phyloP scores from a whole-genome alignment of 2,113 vertebrate species.

The Orycteropus afer region DNA sequence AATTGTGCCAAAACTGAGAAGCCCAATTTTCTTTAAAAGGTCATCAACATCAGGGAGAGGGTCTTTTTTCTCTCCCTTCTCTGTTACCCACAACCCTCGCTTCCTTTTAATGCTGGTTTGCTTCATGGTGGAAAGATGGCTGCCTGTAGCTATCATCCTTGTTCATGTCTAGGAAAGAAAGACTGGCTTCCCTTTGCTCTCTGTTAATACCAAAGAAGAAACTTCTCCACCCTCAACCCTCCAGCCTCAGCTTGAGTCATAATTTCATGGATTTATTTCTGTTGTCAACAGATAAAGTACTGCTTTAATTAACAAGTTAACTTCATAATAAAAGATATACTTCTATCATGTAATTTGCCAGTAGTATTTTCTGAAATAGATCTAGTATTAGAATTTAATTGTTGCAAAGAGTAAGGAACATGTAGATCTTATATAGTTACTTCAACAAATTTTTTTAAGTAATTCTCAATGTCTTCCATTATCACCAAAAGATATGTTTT shows the following conservation, averaged over 20 bases:
- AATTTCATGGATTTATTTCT: background rate
- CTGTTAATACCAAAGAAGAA: conserved; percentile 19
- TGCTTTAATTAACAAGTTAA: conserved; percentile 11
- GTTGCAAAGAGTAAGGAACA: background rate
- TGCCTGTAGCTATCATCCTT: background rate
- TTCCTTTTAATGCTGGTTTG: background rate
- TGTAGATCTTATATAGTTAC: background rate
- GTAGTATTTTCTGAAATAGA: background rate
- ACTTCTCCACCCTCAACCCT: background rate
- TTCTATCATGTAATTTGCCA: background rate
- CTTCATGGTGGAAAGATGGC: background rate
- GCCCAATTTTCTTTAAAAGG: fast-evolving
- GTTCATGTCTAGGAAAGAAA: background rate
- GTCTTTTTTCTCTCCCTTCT: background rate
- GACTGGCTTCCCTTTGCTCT: background rate
- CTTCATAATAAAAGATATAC: background rate
- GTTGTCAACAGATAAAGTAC: background rate
- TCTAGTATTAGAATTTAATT: background rate
- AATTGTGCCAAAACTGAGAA: fast-evolving
- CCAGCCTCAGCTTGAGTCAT: background rate
- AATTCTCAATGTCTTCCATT: background rate
- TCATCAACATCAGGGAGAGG: background rate
- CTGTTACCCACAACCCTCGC: fast-evolving
- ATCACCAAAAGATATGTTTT: background rate
- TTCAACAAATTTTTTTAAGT: background rate